Base-by-base conservation (phyloP, 2,797 vertebrate species). In the Intellagama lesueurii region DNA sequence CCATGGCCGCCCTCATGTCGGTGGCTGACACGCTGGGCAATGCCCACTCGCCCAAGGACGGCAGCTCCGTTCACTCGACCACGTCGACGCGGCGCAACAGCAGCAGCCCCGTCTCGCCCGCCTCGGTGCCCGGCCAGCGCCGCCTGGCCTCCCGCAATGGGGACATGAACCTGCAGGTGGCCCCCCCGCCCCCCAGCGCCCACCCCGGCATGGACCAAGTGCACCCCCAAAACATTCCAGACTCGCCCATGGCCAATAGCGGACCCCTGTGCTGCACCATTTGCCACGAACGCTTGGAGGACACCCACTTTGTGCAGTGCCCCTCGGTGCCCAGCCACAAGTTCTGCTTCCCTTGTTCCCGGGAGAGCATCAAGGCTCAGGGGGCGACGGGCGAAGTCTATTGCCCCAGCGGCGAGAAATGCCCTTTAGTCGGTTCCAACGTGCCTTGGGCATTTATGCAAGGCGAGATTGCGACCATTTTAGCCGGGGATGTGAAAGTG, bases 371-470 rank as follows among this genome's bases (percentile, higher is more conserved):
- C 97, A 99, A 98, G 96, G 98, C 98, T 88, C 99, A 99, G 94
- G 99, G 98, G 60, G 98, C 98, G 4, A 98, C 98, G 3, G 98
- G 98, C 16, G 99, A 99, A 96, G 99, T 99, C 92, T 99, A 99
- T 97, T 99, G 99, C 95, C 98, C 99, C 94, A 99, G 98, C 82
- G 99, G 99, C 96, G 98, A 99, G 94, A 99, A 99, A 96, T 99
- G 99, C 95, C 98, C 98, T 78, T 94, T 99, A 92, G 97, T 99
- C 0, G 99, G 99, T 94, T 99, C 99, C 92, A 98, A 98, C 94
- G 98, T 99, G 96, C 99, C 99, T 96, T 99, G 99, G 99, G 99
- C 99, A 76, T 99, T 99, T 97, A 99, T 99, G 99, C 99, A 99
- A 97, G 99, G 99, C 73, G 99, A 99, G 97, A 99, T 99, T 30